Evolutionary conservation across 1,140 invertebrate genomes (phyloP).

Genomic region (Tribolium madens): DNA sequence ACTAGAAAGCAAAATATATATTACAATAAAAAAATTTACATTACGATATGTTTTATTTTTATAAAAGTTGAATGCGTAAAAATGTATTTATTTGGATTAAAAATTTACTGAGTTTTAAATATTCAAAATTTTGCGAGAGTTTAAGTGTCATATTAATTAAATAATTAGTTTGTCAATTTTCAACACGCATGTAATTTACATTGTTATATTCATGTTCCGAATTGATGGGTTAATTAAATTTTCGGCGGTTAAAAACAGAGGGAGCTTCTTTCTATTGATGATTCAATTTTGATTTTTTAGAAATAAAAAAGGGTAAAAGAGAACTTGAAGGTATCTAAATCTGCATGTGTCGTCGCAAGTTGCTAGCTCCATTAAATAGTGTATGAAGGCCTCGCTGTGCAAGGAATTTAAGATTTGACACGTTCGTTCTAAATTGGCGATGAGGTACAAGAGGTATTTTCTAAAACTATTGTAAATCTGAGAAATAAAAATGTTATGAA

Average conservation of each 20-base stretch:
- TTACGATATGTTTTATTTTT: too few species aligned
- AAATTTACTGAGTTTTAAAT: too few species aligned
- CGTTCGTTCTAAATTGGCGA: conserved; percentile 22
- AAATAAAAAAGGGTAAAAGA: background rate
- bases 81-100: too few species aligned
- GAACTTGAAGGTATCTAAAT: background rate
- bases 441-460: conserved; percentile 2
- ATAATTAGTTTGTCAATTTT: background rate
- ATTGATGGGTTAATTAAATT: background rate
- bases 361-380: conserved; percentile 33
- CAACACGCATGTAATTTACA: background rate
- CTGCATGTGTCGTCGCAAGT: conserved; percentile 32
- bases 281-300: conserved; percentile 10
- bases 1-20: too few species aligned
- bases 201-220: background rate
- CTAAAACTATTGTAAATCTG: background rate
- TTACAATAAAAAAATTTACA: too few species aligned
- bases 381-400: conserved; percentile 8
- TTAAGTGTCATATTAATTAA: background rate
- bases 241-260: background rate
- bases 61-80: too few species aligned
- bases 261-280: background rate
- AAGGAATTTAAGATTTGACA: conserved; percentile 31
- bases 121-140: too few species aligned
- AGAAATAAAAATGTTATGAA: background rate